Percentiles rank a stretch among this genome's conserved stretches.
Conservation (phyloP, 2,113 vertebrate genomes). For the Pygoscelis antarcticus region DNA sequence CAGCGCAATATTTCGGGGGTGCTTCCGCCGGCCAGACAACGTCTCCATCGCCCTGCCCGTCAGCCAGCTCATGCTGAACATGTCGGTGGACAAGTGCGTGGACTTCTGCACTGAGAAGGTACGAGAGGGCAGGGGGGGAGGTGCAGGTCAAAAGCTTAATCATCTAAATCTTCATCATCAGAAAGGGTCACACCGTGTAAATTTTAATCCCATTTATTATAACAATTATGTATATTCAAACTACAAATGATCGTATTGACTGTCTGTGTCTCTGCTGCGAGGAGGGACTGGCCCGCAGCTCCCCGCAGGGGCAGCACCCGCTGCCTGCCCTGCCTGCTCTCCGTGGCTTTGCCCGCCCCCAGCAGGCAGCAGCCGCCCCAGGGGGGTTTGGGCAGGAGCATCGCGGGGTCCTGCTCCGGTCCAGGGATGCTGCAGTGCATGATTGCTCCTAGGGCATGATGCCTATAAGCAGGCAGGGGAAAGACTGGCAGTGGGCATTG, state of each 20-base stretch:
- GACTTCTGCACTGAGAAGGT: constrained; percentile 96
- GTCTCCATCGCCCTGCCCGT: constrained; percentile 87
- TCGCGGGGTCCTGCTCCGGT: neutral
- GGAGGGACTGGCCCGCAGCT: neutral
- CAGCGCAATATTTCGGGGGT: constrained; percentile 93
- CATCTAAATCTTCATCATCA: neutral
- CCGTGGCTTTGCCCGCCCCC: neutral
- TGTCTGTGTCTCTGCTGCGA: rapidly evolving
- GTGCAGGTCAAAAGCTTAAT: neutral
- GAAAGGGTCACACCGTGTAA: rapidly evolving
- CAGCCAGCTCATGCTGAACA: constrained; percentile 80
- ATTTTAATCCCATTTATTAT: neutral
- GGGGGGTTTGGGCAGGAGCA: neutral
- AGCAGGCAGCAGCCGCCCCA: neutral
- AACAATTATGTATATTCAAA: rapidly evolving
- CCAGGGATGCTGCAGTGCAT: neutral
- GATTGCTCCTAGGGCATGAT: neutral
- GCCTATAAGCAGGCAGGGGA: neutral
- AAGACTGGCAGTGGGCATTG: neutral
- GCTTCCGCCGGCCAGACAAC: constrained; percentile 88
- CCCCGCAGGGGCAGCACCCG: neutral
- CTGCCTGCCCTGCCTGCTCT: neutral
- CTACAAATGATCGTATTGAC: neutral
- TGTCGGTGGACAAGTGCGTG: constrained; percentile 94
- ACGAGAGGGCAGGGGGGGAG: neutral